These are phyloP conservation scores for Torymus tubicola DNA, from an alignment of 2,888 invertebrate species.

Conservation along the genomic window DNA sequence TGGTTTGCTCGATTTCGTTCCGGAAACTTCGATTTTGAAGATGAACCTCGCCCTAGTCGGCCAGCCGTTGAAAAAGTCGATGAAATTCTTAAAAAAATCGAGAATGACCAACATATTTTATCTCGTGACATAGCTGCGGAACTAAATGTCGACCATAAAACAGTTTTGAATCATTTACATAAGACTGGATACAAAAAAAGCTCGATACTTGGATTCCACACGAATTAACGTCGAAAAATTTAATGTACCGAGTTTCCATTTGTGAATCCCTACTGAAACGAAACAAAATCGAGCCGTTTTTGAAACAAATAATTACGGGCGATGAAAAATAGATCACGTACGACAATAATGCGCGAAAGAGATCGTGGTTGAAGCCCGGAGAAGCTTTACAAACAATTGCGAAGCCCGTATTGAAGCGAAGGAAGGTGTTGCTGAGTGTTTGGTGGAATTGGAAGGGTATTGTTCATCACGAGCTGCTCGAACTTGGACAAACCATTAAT, in stretches of 20 bases:
- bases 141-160: neutral
- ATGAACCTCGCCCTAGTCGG: neutral
- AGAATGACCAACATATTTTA: neutral
- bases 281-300: neutral
- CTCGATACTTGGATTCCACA: neutral
- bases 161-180: too few species aligned
- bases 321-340: conserved; percentile 32
- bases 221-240: neutral
- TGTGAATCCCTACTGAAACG: neutral
- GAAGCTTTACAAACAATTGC: neutral
- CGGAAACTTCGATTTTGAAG: neutral
- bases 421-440: neutral
- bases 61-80: neutral
- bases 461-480: neutral
- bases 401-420: neutral
- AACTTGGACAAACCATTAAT: neutral
- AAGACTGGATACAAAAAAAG: neutral
- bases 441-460: neutral
- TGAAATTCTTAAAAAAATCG: neutral
- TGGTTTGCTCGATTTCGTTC: neutral
- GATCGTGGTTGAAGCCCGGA: neutral
- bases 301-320: conserved; percentile 20
- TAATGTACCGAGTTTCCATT: neutral
- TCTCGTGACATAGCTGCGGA: neutral
- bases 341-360: neutral